Evolutionary conservation across 2,888 invertebrate genomes (phyloP).

Genomic region (Ischnus inquisitorius): DNA sequence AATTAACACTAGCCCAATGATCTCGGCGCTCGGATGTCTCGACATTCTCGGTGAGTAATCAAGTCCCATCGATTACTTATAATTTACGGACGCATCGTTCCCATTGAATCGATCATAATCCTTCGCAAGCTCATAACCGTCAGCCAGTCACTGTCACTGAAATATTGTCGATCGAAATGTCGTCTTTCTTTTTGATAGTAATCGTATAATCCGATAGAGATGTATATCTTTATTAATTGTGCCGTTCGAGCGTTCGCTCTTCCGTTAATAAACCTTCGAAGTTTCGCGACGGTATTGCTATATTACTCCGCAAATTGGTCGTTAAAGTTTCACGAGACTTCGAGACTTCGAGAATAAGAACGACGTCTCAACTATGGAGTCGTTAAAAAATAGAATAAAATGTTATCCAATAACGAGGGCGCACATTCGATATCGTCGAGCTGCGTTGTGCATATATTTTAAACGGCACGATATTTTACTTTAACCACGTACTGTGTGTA

Average conservation of each 20-base stretch:
- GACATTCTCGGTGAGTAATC: conserved; percentile 92
- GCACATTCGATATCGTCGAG: background rate
- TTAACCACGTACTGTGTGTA: background rate
- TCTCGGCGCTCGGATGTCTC: conserved; percentile 94
- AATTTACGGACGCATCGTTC: background rate
- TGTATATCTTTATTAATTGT: background rate
- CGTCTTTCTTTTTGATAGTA: background rate
- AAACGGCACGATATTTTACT: background rate
- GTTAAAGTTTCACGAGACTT: background rate
- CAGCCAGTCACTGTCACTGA: background rate
- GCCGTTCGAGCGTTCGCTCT: background rate
- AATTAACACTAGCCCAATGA: conserved; percentile 95
- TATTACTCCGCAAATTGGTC: background rate
- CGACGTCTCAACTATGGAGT: background rate
- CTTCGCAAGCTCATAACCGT: background rate
- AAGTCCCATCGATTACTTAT: background rate
- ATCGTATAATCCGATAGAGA: background rate
- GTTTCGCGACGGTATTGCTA: background rate
- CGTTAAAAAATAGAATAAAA: background rate
- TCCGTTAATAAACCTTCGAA: too few relatives aligned
- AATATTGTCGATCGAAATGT: background rate
- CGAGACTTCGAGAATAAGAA: background rate
- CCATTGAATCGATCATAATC: background rate
- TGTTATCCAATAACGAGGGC: background rate
- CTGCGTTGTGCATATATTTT: background rate